phyloP scores from a whole-genome alignment of 2,113 vertebrate genomes.

The Periophthalmus modestus region DNA sequence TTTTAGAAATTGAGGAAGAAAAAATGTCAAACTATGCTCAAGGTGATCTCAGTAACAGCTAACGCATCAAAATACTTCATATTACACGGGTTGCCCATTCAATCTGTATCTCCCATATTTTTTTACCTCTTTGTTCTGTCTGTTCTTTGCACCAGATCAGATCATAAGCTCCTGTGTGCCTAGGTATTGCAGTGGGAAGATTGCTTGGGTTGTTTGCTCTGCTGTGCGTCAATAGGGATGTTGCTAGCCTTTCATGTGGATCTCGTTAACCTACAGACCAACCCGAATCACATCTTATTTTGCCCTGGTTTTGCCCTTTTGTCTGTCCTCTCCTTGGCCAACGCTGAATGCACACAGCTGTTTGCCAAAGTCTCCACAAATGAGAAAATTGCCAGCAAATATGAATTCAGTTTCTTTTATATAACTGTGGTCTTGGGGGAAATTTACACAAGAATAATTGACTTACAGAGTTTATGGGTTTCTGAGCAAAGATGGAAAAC shows the following conservation, averaged over 20 bases:
- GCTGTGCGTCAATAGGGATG: conserved; percentile 31
- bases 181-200: conserved; percentile 29
- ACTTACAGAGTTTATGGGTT: conserved; percentile 41
- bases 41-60: not conserved
- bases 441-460: conserved; percentile 54
- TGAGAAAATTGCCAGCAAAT: conserved; percentile 56
- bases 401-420: conserved; percentile 40
- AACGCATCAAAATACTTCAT: not conserved
- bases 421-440: conserved; percentile 52
- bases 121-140: not conserved
- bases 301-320: conserved; percentile 34
- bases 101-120: not conserved
- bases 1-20: not conserved
- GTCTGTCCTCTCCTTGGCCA: conserved; percentile 13
- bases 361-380: conserved; percentile 42
- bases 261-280: conserved; percentile 47
- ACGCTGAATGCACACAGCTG: conserved; percentile 35
- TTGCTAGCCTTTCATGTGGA: conserved; percentile 22
- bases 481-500: conserved; percentile 39
- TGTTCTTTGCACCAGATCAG: conserved; percentile 16
- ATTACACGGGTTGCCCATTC: not conserved
- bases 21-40: not conserved
- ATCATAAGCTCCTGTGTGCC: conserved; percentile 42
- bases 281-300: conserved; percentile 43
- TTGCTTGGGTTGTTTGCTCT: conserved; percentile 54